Base-by-base conservation (phyloP, 2,113 vertebrate species). In the Saguinus imperator region DNA sequence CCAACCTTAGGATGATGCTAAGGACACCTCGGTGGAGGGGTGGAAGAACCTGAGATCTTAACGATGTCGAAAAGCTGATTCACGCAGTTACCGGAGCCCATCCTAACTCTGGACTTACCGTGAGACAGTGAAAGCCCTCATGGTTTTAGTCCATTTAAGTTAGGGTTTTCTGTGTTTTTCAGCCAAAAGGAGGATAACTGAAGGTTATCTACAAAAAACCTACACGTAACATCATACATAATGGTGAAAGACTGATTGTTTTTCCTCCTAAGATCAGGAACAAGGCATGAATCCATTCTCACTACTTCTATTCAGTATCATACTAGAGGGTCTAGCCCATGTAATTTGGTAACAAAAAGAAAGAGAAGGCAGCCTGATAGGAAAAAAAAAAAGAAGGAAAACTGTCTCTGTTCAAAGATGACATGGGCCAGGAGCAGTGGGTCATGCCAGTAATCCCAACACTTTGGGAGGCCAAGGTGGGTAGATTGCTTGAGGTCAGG, bases 391-490 rank as follows among this genome's bases (percentile, higher is more conserved):
- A 72, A 29, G 50, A 87, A 87, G 35, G 7, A 43, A 70, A 70
- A n/a, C 16, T 70, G n/a, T 70, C 68, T 70, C 68, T 68, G 8
- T 64, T 64, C 27, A 64, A 64, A 64, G 61, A 64, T 64, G 61
- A 64, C 16, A n/a, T n/a, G n/a, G n/a, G n/a, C n/a, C 16, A 3
- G 32, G 32, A 16, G 7, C 0, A 6, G 14, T 68, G 32, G 66
- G 14, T 68, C 66, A 68, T 68, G 32, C 32, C 66, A 35, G 32
- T 68, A 68, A 68, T 68, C 66, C 66, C 66, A 68, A 16, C 57
- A 58, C 57, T 58, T 58, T 58, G 57, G 57, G 57, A 58, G 57
- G 57, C 21, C 57, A 25, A 58, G 7, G 57, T 8, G 21, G 23
- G 57, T 23, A 25, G 57, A 58, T 58, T 20, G 23, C 32, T 18